Evolutionary conservation across 2,113 vertebrate genomes (phyloP).

Genomic region (Myrmecophaga tridactyla): DNA sequence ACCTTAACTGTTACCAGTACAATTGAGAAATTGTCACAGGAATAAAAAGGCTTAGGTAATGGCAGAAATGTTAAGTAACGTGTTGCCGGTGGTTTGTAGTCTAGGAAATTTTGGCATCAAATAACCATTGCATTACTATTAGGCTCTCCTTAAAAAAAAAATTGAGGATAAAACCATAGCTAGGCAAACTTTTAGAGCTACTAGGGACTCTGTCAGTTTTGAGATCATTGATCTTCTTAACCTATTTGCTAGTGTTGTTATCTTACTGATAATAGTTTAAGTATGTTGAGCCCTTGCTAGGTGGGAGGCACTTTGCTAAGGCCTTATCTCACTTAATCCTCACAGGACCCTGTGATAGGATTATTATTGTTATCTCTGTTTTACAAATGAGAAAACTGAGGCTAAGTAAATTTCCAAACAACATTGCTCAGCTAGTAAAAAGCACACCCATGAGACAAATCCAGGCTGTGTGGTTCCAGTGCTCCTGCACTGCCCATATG

Average conservation of each 20-base stretch:
- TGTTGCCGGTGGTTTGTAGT: conserved; percentile 40
- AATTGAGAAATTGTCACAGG: conserved; percentile 54
- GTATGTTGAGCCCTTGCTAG: not conserved
- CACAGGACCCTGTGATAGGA: not conserved
- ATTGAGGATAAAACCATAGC: conserved; percentile 28
- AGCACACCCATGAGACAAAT: not conserved
- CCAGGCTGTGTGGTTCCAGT: not conserved
- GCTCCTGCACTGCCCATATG: not conserved
- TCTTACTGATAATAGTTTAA: not conserved
- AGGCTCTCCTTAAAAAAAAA: not conserved
- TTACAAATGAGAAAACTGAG: not conserved
- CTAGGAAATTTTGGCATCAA: conserved; percentile 47
- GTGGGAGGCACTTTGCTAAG: not conserved
- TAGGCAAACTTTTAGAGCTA: not conserved
- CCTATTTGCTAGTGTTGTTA: not conserved
- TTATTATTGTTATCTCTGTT: not conserved
- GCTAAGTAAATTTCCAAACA: not conserved
- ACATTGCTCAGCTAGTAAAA: not conserved
- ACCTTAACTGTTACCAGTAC: conserved; percentile 62
- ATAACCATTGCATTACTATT: conserved; percentile 32
- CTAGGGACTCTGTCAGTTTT: not conserved
- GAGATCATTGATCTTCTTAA: not conserved
- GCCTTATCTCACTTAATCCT: not conserved
- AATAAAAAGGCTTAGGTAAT: conserved; percentile 58
- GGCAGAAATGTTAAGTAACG: conserved; percentile 47